Evolutionary conservation across 2,888 invertebrate genomes (phyloP), one percentile per base, ranked within the genome.

Genomic region (Drosophila robusta): DNA sequence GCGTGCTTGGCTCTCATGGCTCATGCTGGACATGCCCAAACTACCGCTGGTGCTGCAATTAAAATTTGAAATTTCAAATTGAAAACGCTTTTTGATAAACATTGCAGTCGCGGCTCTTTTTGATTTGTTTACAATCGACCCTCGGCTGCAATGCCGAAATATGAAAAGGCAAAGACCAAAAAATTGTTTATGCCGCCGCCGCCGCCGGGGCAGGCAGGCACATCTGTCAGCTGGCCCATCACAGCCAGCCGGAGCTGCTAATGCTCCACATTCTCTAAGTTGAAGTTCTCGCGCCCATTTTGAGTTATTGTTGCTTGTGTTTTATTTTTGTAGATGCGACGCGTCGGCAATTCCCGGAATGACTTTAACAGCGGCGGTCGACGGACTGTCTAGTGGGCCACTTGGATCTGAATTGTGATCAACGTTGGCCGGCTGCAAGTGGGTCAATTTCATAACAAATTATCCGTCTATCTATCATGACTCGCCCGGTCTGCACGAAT

Each of bases 1-100:
- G 70, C 91, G 89, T 46, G 87, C 88, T 68, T 92, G 92, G 51
- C 89, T 92, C 45, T 92, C 92, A 56, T 92, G 92, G 75, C 90
- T 92, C 86, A 92, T 90, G 68, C 87, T 90, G 70, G 84, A 89
- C 83, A 91, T 90, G 42, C 87, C 90, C 82, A 90, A 80, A 58
- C 80, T 74, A 67, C 78, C 71, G 46, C 67, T 71, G 56, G 82
- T 87, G 54, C 88, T 83, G 70, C 24, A 88, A 82, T 63, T 22
- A 54, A 66, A 67, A 50, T 24, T 58, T 12, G 18, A 24, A 45
- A 45, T 52, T 65, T n/a, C 24, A 46, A 80, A 56, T 55, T 34
- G n/a, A 36, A 57, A 71, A 41, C 16, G 14, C 26, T 50, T 75
- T 75, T 54, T 50, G 46, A 75, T 75, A 79, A 75, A 79, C 79